Base-by-base conservation (phyloP, 2,888 invertebrate genomes). In the Merodon equestris region DNA sequence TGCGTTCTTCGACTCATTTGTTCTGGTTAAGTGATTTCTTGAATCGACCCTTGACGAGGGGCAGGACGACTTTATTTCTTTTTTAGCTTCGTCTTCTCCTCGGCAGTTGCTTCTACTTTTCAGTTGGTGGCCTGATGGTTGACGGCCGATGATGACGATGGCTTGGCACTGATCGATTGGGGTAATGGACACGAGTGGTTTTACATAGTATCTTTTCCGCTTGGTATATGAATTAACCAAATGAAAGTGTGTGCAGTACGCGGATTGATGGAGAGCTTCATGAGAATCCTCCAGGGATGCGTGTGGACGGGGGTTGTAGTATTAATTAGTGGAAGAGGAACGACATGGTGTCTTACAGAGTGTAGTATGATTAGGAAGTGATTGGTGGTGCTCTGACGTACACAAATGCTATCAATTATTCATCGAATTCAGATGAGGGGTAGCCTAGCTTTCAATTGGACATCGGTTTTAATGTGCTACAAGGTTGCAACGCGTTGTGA, bases 1-100 rank as follows among this genome's bases (percentile, higher is more conserved):
- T 53, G 60, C 1, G 56, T 34, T 42, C 27, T 48, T 42, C 56
- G 10, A 67, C 17, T 61, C 76, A 77, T 77, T 77, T 73, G 77
- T 77, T 77, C 73, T 77, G 77, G 63, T 73, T 77, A 77, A 77
- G 77, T 77, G 77, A 77, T 77, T 77, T 77, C 73, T 73, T 58
- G 73, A 67, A 77, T 61, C 66, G 47, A 66, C 64, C 67, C 9
- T 5, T 27, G 27, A 27, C 27, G 7, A 27, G 2, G 27, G 27
- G 27, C 3, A 27, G 7, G 27, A 27, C 7, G 27, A 27, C 7
- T 27, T 27, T 27, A 27, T 7, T 4, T 27, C 27, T 27, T 27
- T 15, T 34, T 18, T 42, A 50, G 44, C 42, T 54, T 27, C 7
- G 44, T 27, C 44, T 63, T 17, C 27, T 45, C 17, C 34, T 68